A percentile compares a stretch with the other conserved stretches of the same genome.
Conservation (phyloP, 2,888 invertebrate species). For the Embidobia sp. region DNA sequence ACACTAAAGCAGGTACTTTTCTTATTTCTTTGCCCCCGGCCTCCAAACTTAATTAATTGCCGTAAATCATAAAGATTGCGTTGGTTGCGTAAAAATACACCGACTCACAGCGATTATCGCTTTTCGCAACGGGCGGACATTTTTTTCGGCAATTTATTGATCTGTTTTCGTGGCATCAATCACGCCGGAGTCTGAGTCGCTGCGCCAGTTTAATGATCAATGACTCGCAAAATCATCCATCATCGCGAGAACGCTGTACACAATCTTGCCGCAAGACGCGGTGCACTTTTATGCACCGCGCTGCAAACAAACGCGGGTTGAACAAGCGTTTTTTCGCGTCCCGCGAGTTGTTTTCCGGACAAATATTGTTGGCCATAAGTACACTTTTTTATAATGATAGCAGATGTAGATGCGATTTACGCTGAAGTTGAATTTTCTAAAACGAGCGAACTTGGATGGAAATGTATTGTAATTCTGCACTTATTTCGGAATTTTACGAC, state of each 20-base stretch:
- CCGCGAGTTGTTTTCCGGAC: too few relatives aligned
- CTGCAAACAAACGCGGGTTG: too few relatives aligned
- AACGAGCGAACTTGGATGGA: too few relatives aligned
- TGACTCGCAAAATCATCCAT: constrained; percentile 41
- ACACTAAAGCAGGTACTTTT: too few relatives aligned
- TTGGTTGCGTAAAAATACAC: constrained; percentile 22
- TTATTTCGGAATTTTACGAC: too few relatives aligned
- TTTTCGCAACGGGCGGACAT: constrained; percentile 15
- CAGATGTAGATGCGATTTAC: too few relatives aligned
- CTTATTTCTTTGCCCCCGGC: too few relatives aligned
- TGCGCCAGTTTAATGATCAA: constrained; percentile 36
- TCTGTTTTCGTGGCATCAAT: constrained; percentile 45
- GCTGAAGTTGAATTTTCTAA: too few relatives aligned
- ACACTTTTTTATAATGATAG: too few relatives aligned
- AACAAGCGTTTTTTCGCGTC: too few relatives aligned
- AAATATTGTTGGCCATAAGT: too few relatives aligned
- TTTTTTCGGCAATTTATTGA: constrained; percentile 39
- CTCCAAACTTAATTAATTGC: constrained; percentile 7
- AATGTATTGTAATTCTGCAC: too few relatives aligned
- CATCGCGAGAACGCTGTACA: constrained; percentile 1
- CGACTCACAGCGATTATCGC: constrained; percentile 6
- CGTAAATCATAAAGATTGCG: constrained; percentile 17
- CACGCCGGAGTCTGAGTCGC: not conserved
- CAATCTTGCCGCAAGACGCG: constrained; percentile 11
- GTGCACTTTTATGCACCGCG: not conserved